These are phyloP conservation scores for Phymanthus crucifer DNA, from an alignment of 92 coral and sea anemone species.

Conservation along the genomic window DNA sequence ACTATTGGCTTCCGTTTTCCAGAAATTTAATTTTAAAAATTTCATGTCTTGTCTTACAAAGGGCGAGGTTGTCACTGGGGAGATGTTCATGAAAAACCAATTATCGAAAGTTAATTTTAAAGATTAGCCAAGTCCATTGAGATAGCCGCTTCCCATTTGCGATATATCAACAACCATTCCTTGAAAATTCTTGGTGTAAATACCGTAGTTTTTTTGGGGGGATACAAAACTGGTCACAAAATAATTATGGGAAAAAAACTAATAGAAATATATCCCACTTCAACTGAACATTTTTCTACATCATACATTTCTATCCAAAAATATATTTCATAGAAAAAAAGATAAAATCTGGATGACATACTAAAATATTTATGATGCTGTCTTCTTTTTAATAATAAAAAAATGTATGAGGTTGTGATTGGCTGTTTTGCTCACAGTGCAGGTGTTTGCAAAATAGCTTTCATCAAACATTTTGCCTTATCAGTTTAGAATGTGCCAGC, in stretches of 20 bases:
- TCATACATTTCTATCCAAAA: not conserved
- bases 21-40: not conserved
- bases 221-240: not conserved
- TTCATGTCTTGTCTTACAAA: not conserved
- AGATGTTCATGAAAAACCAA: not conserved
- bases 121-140: not conserved
- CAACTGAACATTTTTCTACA: not conserved
- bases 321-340: not conserved
- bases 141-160: not conserved
- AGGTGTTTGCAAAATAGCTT: not conserved
- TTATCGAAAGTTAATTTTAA: not conserved
- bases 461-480: not conserved
- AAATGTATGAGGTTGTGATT: not conserved
- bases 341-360: not conserved
- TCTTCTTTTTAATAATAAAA: slow-evolving; percentile 14
- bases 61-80: slow-evolving; percentile 14
- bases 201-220: not conserved
- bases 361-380: not conserved
- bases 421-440: not conserved
- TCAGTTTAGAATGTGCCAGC: not conserved
- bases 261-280: too few species aligned
- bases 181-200: not conserved
- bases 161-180: not conserved
- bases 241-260: too few species aligned
- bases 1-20: not conserved